Percentiles rank a stretch among this genome's conserved stretches.
These are phyloP conservation scores for Harpagifer antarcticus DNA, from an alignment of 2,797 vertebrate genomes.

Conservation along the genomic window DNA sequence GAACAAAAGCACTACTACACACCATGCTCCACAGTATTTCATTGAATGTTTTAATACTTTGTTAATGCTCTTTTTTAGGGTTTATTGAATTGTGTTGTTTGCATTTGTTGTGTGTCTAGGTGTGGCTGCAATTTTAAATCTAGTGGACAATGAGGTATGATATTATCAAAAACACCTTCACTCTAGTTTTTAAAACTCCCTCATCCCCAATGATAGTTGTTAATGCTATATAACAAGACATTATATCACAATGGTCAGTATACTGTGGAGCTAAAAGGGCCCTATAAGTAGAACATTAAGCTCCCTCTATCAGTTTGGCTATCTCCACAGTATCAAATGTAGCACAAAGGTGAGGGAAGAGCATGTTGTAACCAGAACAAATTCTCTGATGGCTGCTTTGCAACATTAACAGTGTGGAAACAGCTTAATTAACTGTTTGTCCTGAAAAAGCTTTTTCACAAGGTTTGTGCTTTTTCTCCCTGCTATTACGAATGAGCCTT, in stretches of 20 bases:
- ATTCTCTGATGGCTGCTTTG: background rate
- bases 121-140: background rate
- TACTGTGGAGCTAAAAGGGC: background rate
- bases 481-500: slow-evolving; percentile 1
- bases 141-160: background rate
- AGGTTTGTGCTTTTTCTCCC: background rate
- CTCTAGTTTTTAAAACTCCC: background rate
- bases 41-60: background rate
- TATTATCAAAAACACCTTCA: background rate
- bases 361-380: background rate
- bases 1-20: background rate
- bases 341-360: slow-evolving; percentile 43
- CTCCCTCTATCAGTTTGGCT: background rate
- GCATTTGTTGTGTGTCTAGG: background rate
- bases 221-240: background rate
- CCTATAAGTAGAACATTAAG: background rate
- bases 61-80: background rate
- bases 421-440: too few species aligned
- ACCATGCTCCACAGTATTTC: background rate
- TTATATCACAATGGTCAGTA: background rate
- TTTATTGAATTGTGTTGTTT: too few species aligned
- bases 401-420: background rate
- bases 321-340: slow-evolving; percentile 35
- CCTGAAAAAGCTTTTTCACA: slow-evolving; percentile 17
- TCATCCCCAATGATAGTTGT: too few species aligned